phyloP scores from a whole-genome alignment of 2,113 vertebrate genomes.

The Coptodon rendalli region DNA sequence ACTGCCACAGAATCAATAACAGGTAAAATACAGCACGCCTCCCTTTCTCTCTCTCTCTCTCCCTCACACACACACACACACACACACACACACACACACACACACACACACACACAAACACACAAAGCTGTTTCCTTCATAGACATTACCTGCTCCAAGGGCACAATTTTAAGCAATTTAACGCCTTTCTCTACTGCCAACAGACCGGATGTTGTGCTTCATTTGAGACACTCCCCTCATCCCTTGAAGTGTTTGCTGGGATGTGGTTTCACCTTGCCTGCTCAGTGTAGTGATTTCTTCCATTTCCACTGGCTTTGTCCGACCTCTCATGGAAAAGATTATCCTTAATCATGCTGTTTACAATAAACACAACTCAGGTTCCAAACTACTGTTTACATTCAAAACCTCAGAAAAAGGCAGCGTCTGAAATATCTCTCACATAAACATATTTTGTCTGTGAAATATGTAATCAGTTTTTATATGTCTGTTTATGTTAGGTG shows the following conservation, averaged over 20 bases:
- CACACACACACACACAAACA: not conserved
- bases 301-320: not conserved
- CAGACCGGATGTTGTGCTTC: not conserved
- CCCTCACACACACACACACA: no score
- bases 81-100: not conserved
- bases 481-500: not conserved
- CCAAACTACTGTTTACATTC: not conserved
- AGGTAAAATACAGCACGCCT: no score
- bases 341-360: not conserved
- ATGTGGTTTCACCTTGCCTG: not conserved
- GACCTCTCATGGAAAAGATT: not conserved
- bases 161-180: not conserved
- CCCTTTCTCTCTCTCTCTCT: not conserved
- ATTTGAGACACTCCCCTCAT: not conserved
- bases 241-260: not conserved
- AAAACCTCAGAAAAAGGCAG: not conserved
- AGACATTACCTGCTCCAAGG: not conserved
- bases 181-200: not conserved
- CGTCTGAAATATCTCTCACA: not conserved
- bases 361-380: not conserved
- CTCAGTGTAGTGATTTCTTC: not conserved
- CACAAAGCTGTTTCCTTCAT: not conserved
- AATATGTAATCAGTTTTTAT: not conserved
- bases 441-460: not conserved
- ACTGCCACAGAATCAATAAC: no score